Evolutionary conservation across 2,113 vertebrate genomes (phyloP), one percentile per base, ranked within the genome.

Genomic region (Patagioenas fasciata): DNA sequence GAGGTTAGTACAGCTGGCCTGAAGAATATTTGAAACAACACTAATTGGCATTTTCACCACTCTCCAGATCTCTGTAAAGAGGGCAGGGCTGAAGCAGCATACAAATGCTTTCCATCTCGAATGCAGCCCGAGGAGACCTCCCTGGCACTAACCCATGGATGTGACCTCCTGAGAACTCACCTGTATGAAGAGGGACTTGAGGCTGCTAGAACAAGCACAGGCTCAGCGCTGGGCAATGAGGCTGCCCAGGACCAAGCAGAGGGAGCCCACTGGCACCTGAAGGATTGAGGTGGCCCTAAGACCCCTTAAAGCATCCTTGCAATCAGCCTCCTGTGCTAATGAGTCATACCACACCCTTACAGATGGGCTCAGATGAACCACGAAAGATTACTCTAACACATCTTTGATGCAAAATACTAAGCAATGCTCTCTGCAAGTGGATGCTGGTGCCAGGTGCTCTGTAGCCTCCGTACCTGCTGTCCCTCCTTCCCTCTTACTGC

Each of bases 11-110:
- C 34, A 58, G 53, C 80, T 75, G 34, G 42, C 80, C 29, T 67
- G 48, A 88, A 88, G 47, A 85, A 54, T 34, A 90, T 74, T n/a
- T 91, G 75, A 85, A 96, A 88, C 44, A 80, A 80, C 19, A 4
- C 21, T 62, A 8, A 73, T 90, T 56, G 83, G 67, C 25, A 80
- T 74, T 85, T 79, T 66, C 44, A 79, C 77, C 69, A 72, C 48
- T 20, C 36, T 90, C 61, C 60, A 78, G 75, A 32, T 58, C 74
- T 84, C 65, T 80, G 73, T 56, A 34, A 62, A 54, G 51, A 79
- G n/a, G 64, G 72, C 65, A 95, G 50, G 31, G 72, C 67, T 91
- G 32, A 85, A 85, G 50, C 64, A 80, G 64, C 72, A 88, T 18
- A 74, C 56, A 62, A 85, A 91, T 24, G 47, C 9, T 56, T 50